phyloP scores from a whole-genome alignment of 1,140 invertebrate genomes.

The Achroia grisella region DNA sequence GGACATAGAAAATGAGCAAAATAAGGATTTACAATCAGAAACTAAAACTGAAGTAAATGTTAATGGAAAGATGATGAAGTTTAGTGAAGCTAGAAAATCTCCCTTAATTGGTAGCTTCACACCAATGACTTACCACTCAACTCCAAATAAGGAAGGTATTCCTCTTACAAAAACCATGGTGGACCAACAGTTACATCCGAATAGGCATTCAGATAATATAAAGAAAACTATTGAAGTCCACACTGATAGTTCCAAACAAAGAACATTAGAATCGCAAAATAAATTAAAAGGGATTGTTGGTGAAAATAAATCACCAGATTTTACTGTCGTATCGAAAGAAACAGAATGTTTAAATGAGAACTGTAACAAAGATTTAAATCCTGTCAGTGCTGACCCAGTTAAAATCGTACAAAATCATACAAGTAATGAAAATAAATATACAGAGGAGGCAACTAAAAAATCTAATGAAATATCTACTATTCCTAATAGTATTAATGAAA shows the following conservation, averaged over 20 bases:
- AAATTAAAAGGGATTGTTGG: conserved; percentile 11
- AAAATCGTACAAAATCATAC: no score
- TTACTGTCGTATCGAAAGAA: background rate
- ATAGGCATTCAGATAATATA: conserved; percentile 55
- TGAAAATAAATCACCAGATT: conserved; percentile 2
- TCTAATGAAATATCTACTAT: no score
- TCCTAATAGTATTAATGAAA: no score
- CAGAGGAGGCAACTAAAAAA: no score
- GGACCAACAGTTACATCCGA: conserved; percentile 55
- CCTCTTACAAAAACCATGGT: conserved; percentile 66
- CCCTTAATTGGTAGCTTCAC: conserved; percentile 53
- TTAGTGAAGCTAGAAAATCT: conserved; percentile 59
- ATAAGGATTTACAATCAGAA: conserved; percentile 23
- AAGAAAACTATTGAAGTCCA: conserved; percentile 66
- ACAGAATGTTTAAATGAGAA: background rate
- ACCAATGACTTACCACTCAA: conserved; percentile 60
- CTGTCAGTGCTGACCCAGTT: no score
- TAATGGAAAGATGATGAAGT: conserved; percentile 50
- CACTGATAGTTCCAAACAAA: conserved; percentile 50
- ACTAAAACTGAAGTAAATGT: conserved; percentile 44
- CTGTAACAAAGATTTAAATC: background rate
- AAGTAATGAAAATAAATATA: no score
- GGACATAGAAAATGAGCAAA: conserved; percentile 5
- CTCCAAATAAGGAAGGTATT: conserved; percentile 60
- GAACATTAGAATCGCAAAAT: conserved; percentile 20